Conservation (phyloP, 2,888 invertebrate species). For the Dolomedes plantarius region DNA sequence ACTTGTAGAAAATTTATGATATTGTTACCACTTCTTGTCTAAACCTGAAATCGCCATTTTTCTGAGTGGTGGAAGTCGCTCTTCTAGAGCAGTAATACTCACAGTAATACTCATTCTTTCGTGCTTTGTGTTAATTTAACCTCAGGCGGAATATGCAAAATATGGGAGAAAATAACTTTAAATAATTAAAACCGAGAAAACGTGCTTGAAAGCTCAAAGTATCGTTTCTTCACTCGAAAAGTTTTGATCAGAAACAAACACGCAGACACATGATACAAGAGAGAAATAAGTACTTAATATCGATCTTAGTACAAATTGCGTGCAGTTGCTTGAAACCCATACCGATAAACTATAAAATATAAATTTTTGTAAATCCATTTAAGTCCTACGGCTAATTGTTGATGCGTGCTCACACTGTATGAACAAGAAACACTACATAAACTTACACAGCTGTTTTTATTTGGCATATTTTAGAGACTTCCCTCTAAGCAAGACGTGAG, state of each 20-base stretch:
- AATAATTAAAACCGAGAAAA: neutral
- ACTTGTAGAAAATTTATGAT: too few relatives aligned
- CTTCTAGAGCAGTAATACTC: neutral
- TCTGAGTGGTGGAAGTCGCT: too few relatives aligned
- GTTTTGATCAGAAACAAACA: constrained; percentile 7
- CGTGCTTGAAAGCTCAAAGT: neutral
- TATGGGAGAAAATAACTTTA: constrained; percentile 9
- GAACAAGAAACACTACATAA: constrained; percentile 33
- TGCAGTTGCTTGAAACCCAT: neutral
- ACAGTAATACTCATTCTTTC: neutral
- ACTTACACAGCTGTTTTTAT: constrained; percentile 49
- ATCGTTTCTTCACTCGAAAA: constrained; percentile 1
- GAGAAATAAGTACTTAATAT: neutral
- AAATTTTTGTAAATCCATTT: neutral
- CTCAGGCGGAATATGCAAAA: neutral
- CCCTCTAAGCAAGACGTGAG: constrained; percentile 42
- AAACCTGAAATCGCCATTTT: too few relatives aligned
- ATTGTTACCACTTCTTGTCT: too few relatives aligned
- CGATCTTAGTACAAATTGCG: neutral
- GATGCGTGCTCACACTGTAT: constrained; percentile 38
- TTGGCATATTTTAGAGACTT: constrained; percentile 27
- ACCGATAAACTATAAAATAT: constrained; percentile 1
- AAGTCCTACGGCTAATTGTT: constrained; percentile 38
- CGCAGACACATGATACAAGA: neutral
- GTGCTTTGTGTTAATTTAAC: neutral